Evolutionary conservation across 2,888 invertebrate genomes (phyloP).

Genomic region (Eristalis pertinax): DNA sequence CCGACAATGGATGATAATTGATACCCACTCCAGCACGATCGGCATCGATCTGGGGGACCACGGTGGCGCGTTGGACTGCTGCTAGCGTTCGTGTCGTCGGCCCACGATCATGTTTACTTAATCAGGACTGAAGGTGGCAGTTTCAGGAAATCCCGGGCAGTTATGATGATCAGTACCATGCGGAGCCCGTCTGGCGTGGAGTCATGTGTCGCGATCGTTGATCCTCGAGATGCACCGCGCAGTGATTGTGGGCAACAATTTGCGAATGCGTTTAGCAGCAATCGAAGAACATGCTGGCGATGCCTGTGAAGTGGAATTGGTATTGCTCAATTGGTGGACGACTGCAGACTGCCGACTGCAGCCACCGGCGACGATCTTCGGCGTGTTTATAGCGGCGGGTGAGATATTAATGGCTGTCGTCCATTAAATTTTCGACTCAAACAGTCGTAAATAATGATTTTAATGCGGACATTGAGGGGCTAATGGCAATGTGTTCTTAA

Average conservation of each 20-base stretch:
- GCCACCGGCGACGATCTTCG: background rate
- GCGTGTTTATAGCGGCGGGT: slow-evolving; percentile 24
- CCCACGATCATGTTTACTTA: slow-evolving; percentile 64
- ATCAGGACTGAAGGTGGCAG: slow-evolving; percentile 50
- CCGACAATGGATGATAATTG: slow-evolving; percentile 31
- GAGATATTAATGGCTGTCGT: slow-evolving; percentile 40
- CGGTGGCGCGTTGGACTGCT: slow-evolving; percentile 27
- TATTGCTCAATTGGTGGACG: slow-evolving; percentile 33
- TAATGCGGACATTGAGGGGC: slow-evolving; percentile 12
- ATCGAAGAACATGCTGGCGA: slow-evolving; percentile 13
- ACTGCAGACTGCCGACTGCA: background rate
- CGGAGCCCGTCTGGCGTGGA: background rate
- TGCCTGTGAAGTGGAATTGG: slow-evolving; percentile 61
- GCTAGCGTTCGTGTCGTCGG: slow-evolving; percentile 29
- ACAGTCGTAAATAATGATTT: slow-evolving; percentile 48
- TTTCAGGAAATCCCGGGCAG: slow-evolving; percentile 60
- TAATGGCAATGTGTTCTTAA: slow-evolving; percentile 6
- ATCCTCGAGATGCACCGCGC: slow-evolving; percentile 40
- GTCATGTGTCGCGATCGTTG: slow-evolving; percentile 47
- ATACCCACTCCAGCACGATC: slow-evolving; percentile 48
- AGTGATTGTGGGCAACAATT: slow-evolving; percentile 24
- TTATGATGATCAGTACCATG: slow-evolving; percentile 35
- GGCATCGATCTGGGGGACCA: slow-evolving; percentile 34
- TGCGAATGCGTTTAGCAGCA: slow-evolving; percentile 31
- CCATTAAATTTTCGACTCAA: slow-evolving; percentile 56